phyloP scores from a whole-genome alignment of 2,797 vertebrate species.

The Todus mexicanus region DNA sequence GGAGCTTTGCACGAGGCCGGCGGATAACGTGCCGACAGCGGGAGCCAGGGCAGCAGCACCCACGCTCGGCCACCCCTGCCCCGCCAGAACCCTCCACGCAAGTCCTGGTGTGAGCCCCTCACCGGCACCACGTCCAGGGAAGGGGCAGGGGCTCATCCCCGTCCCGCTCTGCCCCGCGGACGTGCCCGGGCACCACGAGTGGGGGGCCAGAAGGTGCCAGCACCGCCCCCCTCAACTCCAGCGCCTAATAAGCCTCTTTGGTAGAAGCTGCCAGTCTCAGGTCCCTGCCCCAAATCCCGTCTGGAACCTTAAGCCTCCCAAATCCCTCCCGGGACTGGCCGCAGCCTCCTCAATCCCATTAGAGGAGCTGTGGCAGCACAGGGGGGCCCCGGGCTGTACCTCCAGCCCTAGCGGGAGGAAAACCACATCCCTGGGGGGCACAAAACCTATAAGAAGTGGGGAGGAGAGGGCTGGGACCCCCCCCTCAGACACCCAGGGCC shows the following conservation, averaged over 20 bases:
- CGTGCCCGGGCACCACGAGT: background rate
- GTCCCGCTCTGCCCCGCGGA: background rate
- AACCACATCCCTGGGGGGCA: background rate
- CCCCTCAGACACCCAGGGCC: too few species aligned
- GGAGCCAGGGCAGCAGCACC: background rate
- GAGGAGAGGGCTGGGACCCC: background rate
- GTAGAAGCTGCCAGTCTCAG: background rate
- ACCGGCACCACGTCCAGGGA: accelerated
- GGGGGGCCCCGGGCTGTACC: background rate
- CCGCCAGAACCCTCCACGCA: background rate
- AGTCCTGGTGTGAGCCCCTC: accelerated
- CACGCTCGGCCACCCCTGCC: accelerated
- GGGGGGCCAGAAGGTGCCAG: background rate
- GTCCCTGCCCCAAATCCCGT: constrained; percentile 50
- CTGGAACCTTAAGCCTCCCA: constrained; percentile 65
- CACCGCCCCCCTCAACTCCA: background rate
- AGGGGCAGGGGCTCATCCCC: background rate
- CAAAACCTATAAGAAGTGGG: background rate
- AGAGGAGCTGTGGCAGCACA: background rate
- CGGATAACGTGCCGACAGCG: background rate
- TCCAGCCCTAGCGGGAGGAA: background rate
- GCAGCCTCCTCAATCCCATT: constrained; percentile 24
- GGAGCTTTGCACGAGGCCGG: background rate
- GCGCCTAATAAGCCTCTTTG: constrained; percentile 56
- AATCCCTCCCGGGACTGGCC: constrained; percentile 41